Base-by-base conservation (phyloP, 2,888 invertebrate species). In the Atrina japonica region DNA sequence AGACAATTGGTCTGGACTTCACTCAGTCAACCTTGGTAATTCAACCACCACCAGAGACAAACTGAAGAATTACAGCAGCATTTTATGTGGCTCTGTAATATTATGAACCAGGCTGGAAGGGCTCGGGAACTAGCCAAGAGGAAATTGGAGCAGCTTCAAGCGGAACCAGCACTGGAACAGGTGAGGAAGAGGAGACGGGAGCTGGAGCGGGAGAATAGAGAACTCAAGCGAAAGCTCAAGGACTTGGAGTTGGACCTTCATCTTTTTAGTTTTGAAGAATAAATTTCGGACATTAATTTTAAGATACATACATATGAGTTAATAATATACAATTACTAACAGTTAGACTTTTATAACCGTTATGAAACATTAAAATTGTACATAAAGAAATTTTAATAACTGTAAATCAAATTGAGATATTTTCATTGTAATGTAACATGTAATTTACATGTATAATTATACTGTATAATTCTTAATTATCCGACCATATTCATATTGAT, bases 101-200 rank as follows among this genome's bases (percentile, higher is more conserved):
- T 49, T 9, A 49, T 49, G 18, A 9, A 49, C 18, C 49, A 49
- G 49, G 18, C 18, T 49, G 49, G 49, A 49, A 49, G 49, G 18
- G 18, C 18, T 21, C 49, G 49, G 9, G 49, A 49, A 49, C 18
- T 49, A 21, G 49, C 18, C 18, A 49, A 49, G 18, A 11, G 49
- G 49, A 49, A 49, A 18, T 18, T 49, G 16, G 49, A 49, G 9
- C 11, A 49, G 18, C 9, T 49, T 16, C 16, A 9, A 49, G 18
- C 16, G 18, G 14, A 49, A 16, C 9, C 49, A 11, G 16, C 49
- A 41, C 41, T 41, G 11, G 41, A 41, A 41, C 41, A n/a, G 18
- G 49, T 18, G 18, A 11, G 18, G 49, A 49, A 49, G 18, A 11
- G 49, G 21, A 11, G 18, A 49, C 11, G 49, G 18, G 49, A 49